Evolutionary conservation across 2,113 vertebrate species (phyloP).

Genomic region (Chrysemys picta): DNA sequence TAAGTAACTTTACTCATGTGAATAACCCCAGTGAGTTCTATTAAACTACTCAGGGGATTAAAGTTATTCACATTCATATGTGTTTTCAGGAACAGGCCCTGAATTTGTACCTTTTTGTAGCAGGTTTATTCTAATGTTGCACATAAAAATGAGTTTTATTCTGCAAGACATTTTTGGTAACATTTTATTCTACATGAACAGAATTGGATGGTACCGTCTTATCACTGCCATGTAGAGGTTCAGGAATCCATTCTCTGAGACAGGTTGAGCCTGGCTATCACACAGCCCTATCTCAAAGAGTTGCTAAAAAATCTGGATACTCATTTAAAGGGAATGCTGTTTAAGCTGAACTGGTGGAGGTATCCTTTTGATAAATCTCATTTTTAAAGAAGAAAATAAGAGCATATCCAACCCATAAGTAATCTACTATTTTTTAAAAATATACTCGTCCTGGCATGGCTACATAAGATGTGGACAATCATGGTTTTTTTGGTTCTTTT

Average conservation of each 20-base stretch:
- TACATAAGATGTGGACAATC: slow-evolving; percentile 25
- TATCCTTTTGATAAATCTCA: background rate
- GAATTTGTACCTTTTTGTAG: background rate
- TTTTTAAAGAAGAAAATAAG: slow-evolving; percentile 5
- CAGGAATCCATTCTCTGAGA: background rate
- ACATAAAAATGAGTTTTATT: slow-evolving; percentile 17
- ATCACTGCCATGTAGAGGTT: background rate
- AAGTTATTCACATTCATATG: background rate
- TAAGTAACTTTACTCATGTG: background rate
- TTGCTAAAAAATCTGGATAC: background rate
- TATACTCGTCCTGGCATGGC: background rate
- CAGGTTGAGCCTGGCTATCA: background rate
- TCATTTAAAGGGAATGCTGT: background rate
- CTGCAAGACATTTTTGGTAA: slow-evolving; percentile 52
- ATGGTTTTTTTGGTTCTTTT: slow-evolving; percentile 29
- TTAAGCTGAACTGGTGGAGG: background rate
- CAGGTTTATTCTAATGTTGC: slow-evolving; percentile 7
- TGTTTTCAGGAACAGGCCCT: background rate
- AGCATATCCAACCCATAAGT: background rate
- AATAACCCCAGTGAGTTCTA: background rate
- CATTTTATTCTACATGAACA: background rate
- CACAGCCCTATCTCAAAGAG: background rate
- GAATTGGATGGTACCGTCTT: background rate
- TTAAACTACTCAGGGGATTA: background rate
- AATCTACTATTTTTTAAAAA: background rate